Evolutionary conservation across 2,888 invertebrate genomes (phyloP), one percentile per base, ranked within the genome.

Genomic region (Cataglyphis cursor): DNA sequence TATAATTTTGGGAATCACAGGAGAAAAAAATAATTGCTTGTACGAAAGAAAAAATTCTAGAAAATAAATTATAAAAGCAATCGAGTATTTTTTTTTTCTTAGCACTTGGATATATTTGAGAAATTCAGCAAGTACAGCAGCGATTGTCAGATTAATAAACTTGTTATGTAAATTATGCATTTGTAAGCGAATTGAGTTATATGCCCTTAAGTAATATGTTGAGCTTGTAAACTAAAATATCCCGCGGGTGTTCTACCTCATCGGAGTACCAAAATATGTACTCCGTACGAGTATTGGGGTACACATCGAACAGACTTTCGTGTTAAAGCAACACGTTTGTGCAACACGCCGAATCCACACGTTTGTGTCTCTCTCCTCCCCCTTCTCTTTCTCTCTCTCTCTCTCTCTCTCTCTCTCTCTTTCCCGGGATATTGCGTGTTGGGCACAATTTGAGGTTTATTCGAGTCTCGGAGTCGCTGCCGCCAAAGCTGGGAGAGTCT

Each of bases 321-420:
- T 35, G 68, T 44, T 78, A 59, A 78, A 78, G 78, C 24, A 44
- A 80, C 51, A 51, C 59, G 70, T 61, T 44, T 44, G 59, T 68
- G 57, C 18, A 59, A 78, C 78, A 31, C 51, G 5, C 31, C 57
- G 57, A 59, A 21, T 21, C 57, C 57, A 48, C 61, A 70, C 61
- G 68, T 65, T 6, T 44, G 73, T 81, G 80, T 80, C 68, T 68
- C 68, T 75, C 10, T 85, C 35, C 72, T 21, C n/a, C 10, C 8
- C n/a, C n/a, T 1, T n/a, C 57, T n/a, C n/a, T n/a, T n/a, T n/a
- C n/a, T n/a, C n/a, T 83, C 57, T 83, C 21, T 82, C 61, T 83
- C 59, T 83, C 18, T 83, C 68, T 51, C 44, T 18, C 48, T 85
- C 75, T 51, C 15, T n/a, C 48, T 85, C 75, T 70, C 10, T 86